Base-by-base conservation (phyloP, 2,113 vertebrate species). In the Mellivora capensis region DNA sequence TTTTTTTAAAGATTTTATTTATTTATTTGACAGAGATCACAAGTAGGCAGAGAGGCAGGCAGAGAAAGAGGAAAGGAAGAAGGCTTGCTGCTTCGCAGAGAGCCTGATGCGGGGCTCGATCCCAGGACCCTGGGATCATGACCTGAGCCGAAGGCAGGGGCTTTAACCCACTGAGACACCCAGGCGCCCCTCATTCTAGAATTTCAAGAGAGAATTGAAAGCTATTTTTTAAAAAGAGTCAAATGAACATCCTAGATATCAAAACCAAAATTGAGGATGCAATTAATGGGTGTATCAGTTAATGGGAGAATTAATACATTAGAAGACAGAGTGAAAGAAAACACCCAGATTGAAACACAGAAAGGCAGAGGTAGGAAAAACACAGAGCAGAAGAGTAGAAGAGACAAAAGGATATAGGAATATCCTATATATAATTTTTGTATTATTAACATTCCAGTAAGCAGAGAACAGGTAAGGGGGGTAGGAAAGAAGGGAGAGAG, bases 301-400 rank as follows among this genome's bases (percentile, higher is more conserved):
- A 64, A 83, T 93, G 44, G 71, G 27, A 83, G 9, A 52, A 85
- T 62, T 83, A 57, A 72, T 64, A 59, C 25, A 54, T 80, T 91
- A 86, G 82, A 91, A 93, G 57, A 81, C 34, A 92, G 20, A 62
- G 17, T 39, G 83, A 87, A 79, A 91, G 57, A 89, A 82, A 92
- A 25, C 29, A 37, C 25, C 14, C 6, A 82, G 59, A 83, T 39
- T 71, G 74, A 85, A 92, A 62, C 52, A 94, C 8, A 59, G 42
- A 90, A 42, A 82, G 23, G 21, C 29, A 87, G 71, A 93, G 85
- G 52, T 25, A 77, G 84, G 49, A 49, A 93, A 89, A 84, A 62
- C 47, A 57, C 20, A 84, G 76, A 91, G 11, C 47, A 84, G 57
- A 81, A 64, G n/a, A 87, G 44, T 47, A 81, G 47, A 82, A 72